Conservation (phyloP, 2,797 vertebrate species). For the Phalanger gymnotis region DNA sequence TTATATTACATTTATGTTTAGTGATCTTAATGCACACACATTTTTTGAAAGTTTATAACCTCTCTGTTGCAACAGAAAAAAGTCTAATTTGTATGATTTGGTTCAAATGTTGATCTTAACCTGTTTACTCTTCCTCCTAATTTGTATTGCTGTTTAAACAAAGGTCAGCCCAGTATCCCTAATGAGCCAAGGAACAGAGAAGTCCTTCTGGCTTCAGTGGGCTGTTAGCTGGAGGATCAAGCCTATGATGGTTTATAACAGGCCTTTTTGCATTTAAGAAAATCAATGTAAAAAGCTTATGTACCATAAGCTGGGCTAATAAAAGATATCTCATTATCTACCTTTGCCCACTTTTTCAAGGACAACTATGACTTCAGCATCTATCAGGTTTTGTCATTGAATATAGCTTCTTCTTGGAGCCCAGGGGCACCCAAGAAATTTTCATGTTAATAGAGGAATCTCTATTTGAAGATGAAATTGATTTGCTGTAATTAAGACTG, state of each 20-base stretch:
- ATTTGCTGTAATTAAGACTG: slow-evolving; percentile 58
- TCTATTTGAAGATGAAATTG: slow-evolving; percentile 69
- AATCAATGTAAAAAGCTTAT: slow-evolving; percentile 12
- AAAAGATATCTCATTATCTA: not conserved
- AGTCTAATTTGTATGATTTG: slow-evolving; percentile 8
- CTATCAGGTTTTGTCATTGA: slow-evolving; percentile 21
- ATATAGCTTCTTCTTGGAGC: slow-evolving; percentile 45
- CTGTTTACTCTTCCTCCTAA: slow-evolving; percentile 5
- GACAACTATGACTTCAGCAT: slow-evolving; percentile 19
- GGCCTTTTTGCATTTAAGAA: slow-evolving; percentile 31
- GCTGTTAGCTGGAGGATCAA: not conserved
- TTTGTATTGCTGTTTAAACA: slow-evolving; percentile 22
- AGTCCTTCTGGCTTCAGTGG: not conserved
- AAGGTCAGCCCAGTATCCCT: not conserved
- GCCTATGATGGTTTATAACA: not conserved
- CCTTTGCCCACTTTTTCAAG: slow-evolving; percentile 51
- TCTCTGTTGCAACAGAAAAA: slow-evolving; percentile 1
- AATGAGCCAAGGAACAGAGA: slow-evolving; percentile 6
- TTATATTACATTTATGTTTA: not conserved
- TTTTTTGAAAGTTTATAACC: not conserved
- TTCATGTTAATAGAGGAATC: slow-evolving; percentile 64
- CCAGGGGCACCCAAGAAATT: slow-evolving; percentile 49
- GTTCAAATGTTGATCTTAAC: slow-evolving; percentile 2
- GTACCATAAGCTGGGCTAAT: not conserved
- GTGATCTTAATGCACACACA: not conserved